Percentiles rank a stretch among this genome's conserved stretches.
These are phyloP conservation scores for Diaphora mendica DNA, from an alignment of 2,888 invertebrate genomes.

Conservation along the genomic window DNA sequence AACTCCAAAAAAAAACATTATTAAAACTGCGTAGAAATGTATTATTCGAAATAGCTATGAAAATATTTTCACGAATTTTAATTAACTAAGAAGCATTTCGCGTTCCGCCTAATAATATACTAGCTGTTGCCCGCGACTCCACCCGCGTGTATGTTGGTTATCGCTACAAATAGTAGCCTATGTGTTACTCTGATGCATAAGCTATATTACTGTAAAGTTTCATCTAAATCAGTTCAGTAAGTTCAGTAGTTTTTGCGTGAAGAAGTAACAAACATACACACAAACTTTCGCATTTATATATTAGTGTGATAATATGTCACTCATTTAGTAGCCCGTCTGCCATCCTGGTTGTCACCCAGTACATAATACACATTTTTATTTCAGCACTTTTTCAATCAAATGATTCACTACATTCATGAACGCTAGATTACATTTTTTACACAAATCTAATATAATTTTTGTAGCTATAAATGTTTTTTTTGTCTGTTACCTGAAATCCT, in stretches of 20 bases:
- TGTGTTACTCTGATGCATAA: too few relatives aligned
- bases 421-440: slow-evolving; percentile 53
- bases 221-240: too few relatives aligned
- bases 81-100: background rate
- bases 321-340: background rate
- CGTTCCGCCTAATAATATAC: too few relatives aligned
- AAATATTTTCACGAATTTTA: background rate
- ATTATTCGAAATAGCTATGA: background rate
- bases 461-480: slow-evolving; percentile 56
- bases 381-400: slow-evolving; percentile 41
- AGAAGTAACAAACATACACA: too few relatives aligned
- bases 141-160: too few relatives aligned
- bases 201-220: too few relatives aligned
- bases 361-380: slow-evolving; percentile 35
- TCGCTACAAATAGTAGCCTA: too few relatives aligned
- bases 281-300: too few relatives aligned
- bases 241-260: too few relatives aligned
- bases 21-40: too few relatives aligned
- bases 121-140: too few relatives aligned
- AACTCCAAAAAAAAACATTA: too few relatives aligned
- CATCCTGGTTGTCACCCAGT: background rate
- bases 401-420: slow-evolving; percentile 43
- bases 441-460: slow-evolving; percentile 62
- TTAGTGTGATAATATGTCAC: background rate
- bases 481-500: slow-evolving; percentile 65